Base-by-base conservation (phyloP, 2,113 vertebrate species). In the Manacus vitellinus region DNA sequence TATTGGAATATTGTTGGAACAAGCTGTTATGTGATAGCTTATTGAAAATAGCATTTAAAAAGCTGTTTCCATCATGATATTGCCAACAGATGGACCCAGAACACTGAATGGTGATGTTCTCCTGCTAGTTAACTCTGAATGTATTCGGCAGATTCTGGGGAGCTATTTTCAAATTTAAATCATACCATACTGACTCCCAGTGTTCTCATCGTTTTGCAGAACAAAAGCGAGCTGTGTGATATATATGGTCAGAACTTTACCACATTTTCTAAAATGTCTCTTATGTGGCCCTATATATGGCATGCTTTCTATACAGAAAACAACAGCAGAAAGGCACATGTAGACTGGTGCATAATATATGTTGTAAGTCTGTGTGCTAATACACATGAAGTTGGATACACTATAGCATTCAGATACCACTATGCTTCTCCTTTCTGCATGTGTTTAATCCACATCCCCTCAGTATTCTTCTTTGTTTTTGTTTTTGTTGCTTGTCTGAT, bases 11-110 rank as follows among this genome's bases (percentile, higher is more conserved):
- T 97, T 97, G 95, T 96, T 97, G 96, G 96, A 95, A 97, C 97
- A 98, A 98, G 96, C 97, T 98, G 97, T 98, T 97, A 94, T 98
- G 97, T 97, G 96, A 97, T 97, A 96, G 79, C 95, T 98, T 95
- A 97, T 97, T 97, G 96, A 96, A 98, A 98, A 97, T 97, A 98
- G 95, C 95, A 95, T 94, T 97, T 97, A 54, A 88, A 97, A 97
- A 97, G 94, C 96, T 97, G 88, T 98, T 97, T 97, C 87, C 95
- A 70, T 97, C 88, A 91, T 97, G 94, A 83, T 97, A 96, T 95
- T 98, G 96, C 96, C 97, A 98, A 98, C 97, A 98, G 98, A 98
- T 98, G 98, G 98, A 98, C 95, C 83, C 95, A 97, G 98, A 97
- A 97, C 97, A 89, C 91, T 95, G 94, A 97, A 98, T 95, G 95